Conservation (phyloP, 1,140 invertebrate species). For the Sycophila sp. region DNA sequence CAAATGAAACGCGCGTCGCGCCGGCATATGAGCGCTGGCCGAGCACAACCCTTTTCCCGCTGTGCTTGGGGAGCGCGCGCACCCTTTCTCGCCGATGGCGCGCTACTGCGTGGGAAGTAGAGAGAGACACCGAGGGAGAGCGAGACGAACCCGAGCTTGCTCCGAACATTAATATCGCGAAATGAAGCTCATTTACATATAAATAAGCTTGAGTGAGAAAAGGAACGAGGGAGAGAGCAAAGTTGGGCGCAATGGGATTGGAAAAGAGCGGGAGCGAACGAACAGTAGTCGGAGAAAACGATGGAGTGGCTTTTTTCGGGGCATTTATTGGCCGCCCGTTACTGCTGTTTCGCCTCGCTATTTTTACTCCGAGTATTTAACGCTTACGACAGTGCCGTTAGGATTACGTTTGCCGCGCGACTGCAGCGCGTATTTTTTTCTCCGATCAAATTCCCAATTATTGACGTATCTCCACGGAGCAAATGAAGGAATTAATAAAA, state of each 20-base stretch:
- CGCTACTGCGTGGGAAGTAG: not conserved
- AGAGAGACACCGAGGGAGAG: not conserved
- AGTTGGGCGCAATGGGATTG: not conserved
- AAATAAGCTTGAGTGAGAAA: slow-evolving; percentile 76
- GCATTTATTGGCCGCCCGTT: not conserved
- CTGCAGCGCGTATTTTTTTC: no score
- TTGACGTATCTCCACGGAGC: no score
- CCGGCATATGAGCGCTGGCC: slow-evolving; percentile 59
- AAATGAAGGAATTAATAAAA: no score
- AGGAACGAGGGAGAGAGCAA: slow-evolving; percentile 42
- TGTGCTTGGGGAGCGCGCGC: slow-evolving; percentile 46
- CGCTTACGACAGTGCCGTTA: not conserved
- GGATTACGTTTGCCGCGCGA: no score
- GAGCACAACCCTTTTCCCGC: slow-evolving; percentile 60
- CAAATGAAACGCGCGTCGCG: slow-evolving; percentile 54
- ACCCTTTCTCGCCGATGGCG: slow-evolving; percentile 59
- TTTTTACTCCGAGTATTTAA: not conserved
- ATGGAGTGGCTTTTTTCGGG: slow-evolving; percentile 2
- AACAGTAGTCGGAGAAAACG: not conserved
- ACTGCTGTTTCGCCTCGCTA: no score
- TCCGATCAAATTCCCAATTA: no score
- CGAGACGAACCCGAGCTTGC: slow-evolving; percentile 66
- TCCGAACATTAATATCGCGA: slow-evolving; percentile 84
- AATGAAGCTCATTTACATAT: slow-evolving; percentile 89
- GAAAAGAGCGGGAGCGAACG: slow-evolving; percentile 1